Base-by-base conservation (phyloP, 1,140 invertebrate genomes). In the Aphidius ervi region DNA sequence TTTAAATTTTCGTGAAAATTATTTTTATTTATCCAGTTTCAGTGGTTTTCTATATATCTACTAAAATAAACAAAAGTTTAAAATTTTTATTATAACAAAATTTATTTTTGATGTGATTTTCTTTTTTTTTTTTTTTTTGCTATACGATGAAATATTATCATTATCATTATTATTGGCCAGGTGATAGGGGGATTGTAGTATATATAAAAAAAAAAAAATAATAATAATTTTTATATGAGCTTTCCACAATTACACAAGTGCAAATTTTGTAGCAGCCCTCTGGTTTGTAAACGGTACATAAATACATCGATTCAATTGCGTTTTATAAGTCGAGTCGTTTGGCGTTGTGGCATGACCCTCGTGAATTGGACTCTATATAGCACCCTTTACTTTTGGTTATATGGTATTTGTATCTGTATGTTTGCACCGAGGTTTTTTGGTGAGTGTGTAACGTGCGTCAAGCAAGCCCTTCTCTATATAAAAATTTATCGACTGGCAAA, bases 401-500 rank as follows among this genome's bases (percentile, higher is more conserved):
- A 40, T 5, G 49, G 49, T 16, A 40, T 31, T 45, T 45, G 43
- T 48, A 16, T 20, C 54, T 40, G 52, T n/a, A 9, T 55, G 49
- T 39, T 9, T 52, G 49, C 39, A 52, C 37, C 39, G 23, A 37
- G 49, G 20, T 37, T 37, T 37, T 52, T 52, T 7, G 20, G 47
- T 23, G 47, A 53, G 20, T 58, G 46, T 49, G 58, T 53, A 37
- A 63, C 41, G 59, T 16, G 50, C 23, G 20, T 39, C 23, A 50
- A 65, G 63, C 59, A 67, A 70, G 69, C 76, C 77, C 76, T 80
- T 78, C 76, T 31, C 2, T 31, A 31, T 79, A 79, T 80, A 80
- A 80, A 80, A 80, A 80, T 80, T 80, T 80, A 80, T 80, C 78
- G 78, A 78, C 78, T 80, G 78, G 78, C 68, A 80, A 80, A 80